phyloP scores from a whole-genome alignment of 2,113 vertebrate genomes.

The Leucopsar rothschildi region DNA sequence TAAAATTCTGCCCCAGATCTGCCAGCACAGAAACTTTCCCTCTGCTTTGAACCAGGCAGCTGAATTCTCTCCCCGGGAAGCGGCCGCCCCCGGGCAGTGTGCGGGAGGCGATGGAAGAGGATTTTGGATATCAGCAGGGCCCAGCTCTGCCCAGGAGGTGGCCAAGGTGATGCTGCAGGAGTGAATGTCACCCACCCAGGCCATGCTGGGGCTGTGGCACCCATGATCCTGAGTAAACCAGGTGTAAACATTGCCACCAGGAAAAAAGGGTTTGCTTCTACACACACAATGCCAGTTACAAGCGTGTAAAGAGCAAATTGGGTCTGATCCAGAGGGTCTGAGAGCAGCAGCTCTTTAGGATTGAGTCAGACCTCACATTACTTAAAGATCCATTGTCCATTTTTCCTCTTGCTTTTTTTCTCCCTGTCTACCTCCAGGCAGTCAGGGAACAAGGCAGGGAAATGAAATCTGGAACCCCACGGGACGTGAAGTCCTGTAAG shows the following conservation, averaged over 20 bases:
- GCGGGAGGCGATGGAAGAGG: not conserved
- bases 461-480: not conserved
- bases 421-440: not conserved
- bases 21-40: constrained; percentile 30
- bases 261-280: not conserved
- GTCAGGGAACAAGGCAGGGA: not conserved
- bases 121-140: fast-evolving
- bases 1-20: constrained; percentile 48
- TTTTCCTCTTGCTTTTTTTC: not conserved
- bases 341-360: not conserved
- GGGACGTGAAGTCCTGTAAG: fast-evolving
- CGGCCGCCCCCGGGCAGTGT: not conserved
- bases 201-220: fast-evolving
- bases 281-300: not conserved
- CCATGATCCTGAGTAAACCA: not conserved
- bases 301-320: not conserved
- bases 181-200: fast-evolving
- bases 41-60: not conserved
- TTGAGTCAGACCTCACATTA: fast-evolving
- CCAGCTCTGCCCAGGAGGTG: not conserved
- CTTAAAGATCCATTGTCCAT: not conserved
- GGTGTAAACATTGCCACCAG: not conserved
- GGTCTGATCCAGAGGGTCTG: not conserved
- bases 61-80: not conserved
- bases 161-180: not conserved